Conservation (phyloP, 1,140 invertebrate species). For the Drosophila bipectinata region DNA sequence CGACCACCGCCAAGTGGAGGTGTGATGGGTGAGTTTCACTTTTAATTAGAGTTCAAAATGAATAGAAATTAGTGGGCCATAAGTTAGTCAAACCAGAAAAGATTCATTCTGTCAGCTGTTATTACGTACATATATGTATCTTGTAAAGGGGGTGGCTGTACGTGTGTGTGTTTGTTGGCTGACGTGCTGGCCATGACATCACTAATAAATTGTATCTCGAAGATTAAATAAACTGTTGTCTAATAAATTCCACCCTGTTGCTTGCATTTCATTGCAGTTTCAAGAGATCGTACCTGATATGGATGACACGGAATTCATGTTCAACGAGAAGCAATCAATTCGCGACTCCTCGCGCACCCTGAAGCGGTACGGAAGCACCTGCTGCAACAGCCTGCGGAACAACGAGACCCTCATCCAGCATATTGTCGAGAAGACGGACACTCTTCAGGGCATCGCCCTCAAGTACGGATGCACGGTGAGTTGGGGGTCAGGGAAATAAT, state of each 20-base stretch:
- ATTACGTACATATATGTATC: conserved; percentile 12
- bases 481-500: conserved; percentile 2
- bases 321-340: conserved; percentile 93
- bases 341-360: conserved; percentile 91
- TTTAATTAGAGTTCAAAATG: conserved; percentile 7
- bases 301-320: conserved; percentile 88
- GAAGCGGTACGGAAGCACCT: conserved; percentile 95
- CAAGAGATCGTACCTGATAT: conserved; percentile 85
- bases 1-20: conserved; percentile 5
- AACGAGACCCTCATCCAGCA: conserved; percentile 91
- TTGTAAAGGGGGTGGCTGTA: background rate
- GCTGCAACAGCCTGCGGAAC: conserved; percentile 86
- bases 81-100: background rate
- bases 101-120: background rate
- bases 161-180: conserved; percentile 15
- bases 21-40: conserved; percentile 25
- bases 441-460: conserved; percentile 95
- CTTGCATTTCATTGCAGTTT: conserved; percentile 67
- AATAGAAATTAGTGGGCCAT: conserved; percentile 13
- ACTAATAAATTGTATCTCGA: conserved; percentile 34
- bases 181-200: conserved; percentile 58
- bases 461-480: conserved; percentile 96
- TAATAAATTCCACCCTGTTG: conserved; percentile 2
- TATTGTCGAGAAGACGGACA: conserved; percentile 91
- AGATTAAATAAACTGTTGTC: conserved; percentile 4